Conservation (phyloP, 2,113 vertebrate species). For the Calidris pugnax region DNA sequence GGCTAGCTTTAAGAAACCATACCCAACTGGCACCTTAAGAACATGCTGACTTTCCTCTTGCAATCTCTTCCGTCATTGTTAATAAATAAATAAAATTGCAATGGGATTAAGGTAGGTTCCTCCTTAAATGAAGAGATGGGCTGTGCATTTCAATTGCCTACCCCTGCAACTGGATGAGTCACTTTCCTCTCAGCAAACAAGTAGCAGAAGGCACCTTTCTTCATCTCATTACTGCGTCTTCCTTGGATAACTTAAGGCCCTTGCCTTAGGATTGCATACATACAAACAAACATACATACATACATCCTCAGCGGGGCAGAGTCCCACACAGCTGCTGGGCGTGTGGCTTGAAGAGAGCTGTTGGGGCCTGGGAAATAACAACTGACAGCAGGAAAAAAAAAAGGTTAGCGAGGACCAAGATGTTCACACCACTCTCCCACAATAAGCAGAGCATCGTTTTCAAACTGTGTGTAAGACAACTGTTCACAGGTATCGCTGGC, state of each 20-base stretch:
- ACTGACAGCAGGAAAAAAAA: not conserved
- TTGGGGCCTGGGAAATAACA: not conserved
- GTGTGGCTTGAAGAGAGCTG: not conserved
- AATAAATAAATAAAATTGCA: not conserved
- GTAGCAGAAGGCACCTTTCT: constrained; percentile 66
- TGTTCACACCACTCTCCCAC: not conserved
- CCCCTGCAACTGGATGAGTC: not conserved
- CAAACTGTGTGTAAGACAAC: not conserved
- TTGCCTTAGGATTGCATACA: not conserved
- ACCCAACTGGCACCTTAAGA: not conserved
- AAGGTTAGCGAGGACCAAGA: not conserved
- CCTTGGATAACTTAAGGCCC: not conserved
- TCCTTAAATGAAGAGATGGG: not conserved
- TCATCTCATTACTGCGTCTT: constrained; percentile 10
- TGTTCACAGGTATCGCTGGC: not conserved
- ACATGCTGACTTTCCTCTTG: not conserved
- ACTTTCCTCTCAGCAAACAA: not conserved
- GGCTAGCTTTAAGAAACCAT: constrained; percentile 26
- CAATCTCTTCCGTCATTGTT: not conserved
- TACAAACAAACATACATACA: no score
- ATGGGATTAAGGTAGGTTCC: not conserved
- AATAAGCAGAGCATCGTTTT: rapidly evolving
- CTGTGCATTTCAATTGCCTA: not conserved
- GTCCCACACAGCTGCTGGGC: not conserved
- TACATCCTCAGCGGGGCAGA: not conserved